These are phyloP conservation scores for Leucophora obtusa DNA, from an alignment of 2,888 invertebrate genomes.

Conservation along the genomic window DNA sequence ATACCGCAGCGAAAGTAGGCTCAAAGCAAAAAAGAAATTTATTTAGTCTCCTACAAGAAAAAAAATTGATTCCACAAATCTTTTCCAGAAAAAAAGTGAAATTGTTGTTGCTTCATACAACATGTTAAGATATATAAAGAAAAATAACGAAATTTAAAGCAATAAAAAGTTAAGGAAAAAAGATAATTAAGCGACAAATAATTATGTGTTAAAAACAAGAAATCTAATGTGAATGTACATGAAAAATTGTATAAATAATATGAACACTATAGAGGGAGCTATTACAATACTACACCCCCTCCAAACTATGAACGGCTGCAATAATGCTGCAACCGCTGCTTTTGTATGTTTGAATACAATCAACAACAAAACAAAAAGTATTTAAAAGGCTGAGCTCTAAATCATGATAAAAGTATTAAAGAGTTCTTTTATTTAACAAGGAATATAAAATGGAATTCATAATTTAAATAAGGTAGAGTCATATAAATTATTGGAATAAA, in stretches of 20 bases:
- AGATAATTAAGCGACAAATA: neutral
- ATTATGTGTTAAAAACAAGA: neutral
- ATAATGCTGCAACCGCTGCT: conserved; percentile 13
- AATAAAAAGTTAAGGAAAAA: conserved; percentile 16
- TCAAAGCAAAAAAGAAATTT: conserved; percentile 46
- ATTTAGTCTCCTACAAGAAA: conserved; percentile 11
- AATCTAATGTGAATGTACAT: neutral
- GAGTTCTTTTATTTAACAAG: neutral
- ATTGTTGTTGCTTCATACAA: conserved; percentile 12
- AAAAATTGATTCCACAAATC: conserved; percentile 15
- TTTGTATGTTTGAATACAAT: conserved; percentile 7
- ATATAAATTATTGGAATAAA: neutral
- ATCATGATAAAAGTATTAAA: no score
- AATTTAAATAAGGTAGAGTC: conserved; percentile 38
- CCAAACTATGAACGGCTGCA: conserved; percentile 21
- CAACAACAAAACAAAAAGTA: neutral
- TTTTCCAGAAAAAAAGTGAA: conserved; percentile 2
- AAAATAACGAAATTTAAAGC: conserved; percentile 10
- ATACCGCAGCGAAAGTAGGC: conserved; percentile 44
- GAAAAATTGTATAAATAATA: conserved; percentile 11
- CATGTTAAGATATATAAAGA: neutral
- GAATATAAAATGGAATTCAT: conserved; percentile 25
- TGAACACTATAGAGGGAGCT: neutral
- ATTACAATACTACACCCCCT: conserved; percentile 12
- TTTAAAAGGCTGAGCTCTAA: no score